Evolutionary conservation across 2,888 invertebrate genomes (phyloP), one percentile per base, ranked within the genome.

Genomic region (Microplitis manilae): DNA sequence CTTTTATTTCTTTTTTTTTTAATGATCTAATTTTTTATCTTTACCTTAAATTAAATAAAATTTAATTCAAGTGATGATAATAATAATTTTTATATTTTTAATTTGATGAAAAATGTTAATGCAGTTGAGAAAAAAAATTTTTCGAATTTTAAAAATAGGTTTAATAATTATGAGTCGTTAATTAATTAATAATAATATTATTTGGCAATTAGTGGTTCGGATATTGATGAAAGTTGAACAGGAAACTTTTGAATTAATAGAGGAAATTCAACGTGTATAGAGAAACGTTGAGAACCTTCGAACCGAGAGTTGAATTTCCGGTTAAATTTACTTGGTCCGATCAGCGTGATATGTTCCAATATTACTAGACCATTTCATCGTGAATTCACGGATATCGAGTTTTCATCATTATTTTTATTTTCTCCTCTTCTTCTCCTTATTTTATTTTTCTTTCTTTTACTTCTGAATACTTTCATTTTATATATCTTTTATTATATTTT

Each of bases 331-430:
- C 68, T 76, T 40, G 70, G 65, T 71, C 38, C 70, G 64, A 73
- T 75, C 75, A 73, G 40, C 59, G 38, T 74, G 69, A 73, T 79
- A 50, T 77, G 17, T 74, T 75, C 71, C 64, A 73, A 79, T 77
- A 80, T 81, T 81, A 81, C 76, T 76, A 77, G 78, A 77, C 79
- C 73, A 79, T 81, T 81, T 79, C 79, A 78, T 76, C 41, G 68
- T 71, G 77, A 79, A 81, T 81, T 76, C 77, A 79, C 70, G 77
- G 77, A 77, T 74, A 79, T 79, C 76, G 79, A 81, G 60, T 81
- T 80, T 80, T 81, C 77, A 70, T 74, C 72, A 60, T 73, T 75
- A 38, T 38, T 39, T 68, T 20, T 39, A 62, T 68, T 67, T 70
- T 70, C 76, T 73, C 59, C 69, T 38, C 68, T 70, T 40, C 39